Base-by-base conservation (phyloP, 2,888 invertebrate genomes). In the Troglohyphantes excavatus region DNA sequence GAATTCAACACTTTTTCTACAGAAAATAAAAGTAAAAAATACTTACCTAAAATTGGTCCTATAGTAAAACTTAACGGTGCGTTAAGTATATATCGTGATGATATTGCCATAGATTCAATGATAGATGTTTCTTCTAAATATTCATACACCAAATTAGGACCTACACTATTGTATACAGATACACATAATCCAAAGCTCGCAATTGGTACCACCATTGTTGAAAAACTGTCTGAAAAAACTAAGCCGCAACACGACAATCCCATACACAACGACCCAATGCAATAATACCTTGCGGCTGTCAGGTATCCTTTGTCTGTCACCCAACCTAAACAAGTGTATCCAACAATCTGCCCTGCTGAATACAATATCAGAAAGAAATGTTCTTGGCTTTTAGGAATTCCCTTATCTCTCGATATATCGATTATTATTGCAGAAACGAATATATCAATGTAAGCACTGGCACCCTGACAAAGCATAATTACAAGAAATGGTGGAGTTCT, bases 361-460 rank as follows among this genome's bases (percentile, higher is more conserved):
- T 13, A 29, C 5, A n/a, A 27, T 29, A 76, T 59, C 6, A 76
- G n/a, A 0, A 76, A 9, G 13, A 61, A 76, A 7, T 59, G 2
- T 59, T 76, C 75, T 17, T 59, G 9, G n/a, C 17, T 29, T 21
- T 19, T 59, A 6, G 7, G 29, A 11, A 76, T 59, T 2, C 33
- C 75, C 29, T 76, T 76, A 11, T 76, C 75, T 21, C 75, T 59
- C 0, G 61, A 53, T 11, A 29, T 29, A 21, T 76, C 75, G 3
- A 61, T 61, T 1, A 76, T 17, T 6, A 26, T 61, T 0, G 75
- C 29, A 23, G 9, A 21, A 0, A 61, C 27, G 17, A 76, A 19
- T 0, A 11, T 29, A 21, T n/a, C n/a, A n/a, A 61, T 13, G 19
- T 53, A 59, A n/a, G 61, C 61, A 7, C 11, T 17, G 11, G 19